Evolutionary conservation across 2,797 vertebrate genomes (phyloP).

Genomic region (Smutsia temminckii): DNA sequence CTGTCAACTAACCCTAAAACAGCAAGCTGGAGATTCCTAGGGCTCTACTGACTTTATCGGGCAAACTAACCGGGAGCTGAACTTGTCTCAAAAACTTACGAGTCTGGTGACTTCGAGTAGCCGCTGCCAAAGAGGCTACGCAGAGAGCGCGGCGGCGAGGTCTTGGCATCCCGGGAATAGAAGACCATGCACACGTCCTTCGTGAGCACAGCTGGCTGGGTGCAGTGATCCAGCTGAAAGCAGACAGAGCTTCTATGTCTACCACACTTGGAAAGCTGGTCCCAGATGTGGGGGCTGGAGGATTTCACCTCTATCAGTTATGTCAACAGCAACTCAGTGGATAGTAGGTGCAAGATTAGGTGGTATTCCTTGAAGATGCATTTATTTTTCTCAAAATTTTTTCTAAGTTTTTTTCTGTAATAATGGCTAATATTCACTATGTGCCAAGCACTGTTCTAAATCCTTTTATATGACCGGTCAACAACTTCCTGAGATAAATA

Average conservation of each 20-base stretch:
- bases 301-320: neutral
- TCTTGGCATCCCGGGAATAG: slow-evolving; percentile 97
- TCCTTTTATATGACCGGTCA: neutral
- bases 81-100: slow-evolving; percentile 85
- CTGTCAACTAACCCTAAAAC: neutral
- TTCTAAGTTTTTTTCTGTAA: neutral
- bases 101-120: slow-evolving; percentile 96
- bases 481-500: neutral
- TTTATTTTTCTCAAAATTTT: neutral
- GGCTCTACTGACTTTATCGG: neutral
- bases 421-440: neutral
- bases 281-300: neutral
- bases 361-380: neutral
- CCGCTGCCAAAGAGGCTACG: slow-evolving; percentile 96
- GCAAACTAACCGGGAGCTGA: neutral
- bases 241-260: neutral
- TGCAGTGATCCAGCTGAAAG: slow-evolving; percentile 96
- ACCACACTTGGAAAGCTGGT: neutral
- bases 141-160: slow-evolving; percentile 95
- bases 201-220: slow-evolving; percentile 98
- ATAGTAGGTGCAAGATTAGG: neutral
- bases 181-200: slow-evolving; percentile 99
- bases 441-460: neutral
- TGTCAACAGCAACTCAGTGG: neutral
- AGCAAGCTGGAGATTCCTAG: neutral